Percentiles rank a stretch among this genome's conserved stretches.
Evolutionary conservation across 2,888 invertebrate genomes (phyloP).

Genomic region (Rhamphomyia laevipes): DNA sequence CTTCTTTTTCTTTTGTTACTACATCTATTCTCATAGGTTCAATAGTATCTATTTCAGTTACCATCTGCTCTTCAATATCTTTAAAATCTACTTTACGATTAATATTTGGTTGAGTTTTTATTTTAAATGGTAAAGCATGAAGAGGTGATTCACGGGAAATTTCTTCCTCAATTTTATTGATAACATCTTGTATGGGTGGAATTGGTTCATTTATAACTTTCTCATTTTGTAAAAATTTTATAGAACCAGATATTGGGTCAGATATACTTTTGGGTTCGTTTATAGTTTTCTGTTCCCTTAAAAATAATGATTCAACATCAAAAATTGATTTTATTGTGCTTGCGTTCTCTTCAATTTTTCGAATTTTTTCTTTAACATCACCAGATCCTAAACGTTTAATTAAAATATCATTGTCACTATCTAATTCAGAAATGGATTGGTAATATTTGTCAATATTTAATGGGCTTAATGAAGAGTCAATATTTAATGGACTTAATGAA

Average conservation of each 20-base stretch:
- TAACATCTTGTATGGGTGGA: slow-evolving; percentile 28
- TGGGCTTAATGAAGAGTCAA: slow-evolving; percentile 40
- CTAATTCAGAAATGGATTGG: slow-evolving; percentile 8
- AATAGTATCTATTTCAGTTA: background rate
- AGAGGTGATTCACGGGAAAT: background rate
- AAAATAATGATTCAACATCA: too few species aligned
- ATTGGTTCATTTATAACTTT: slow-evolving; percentile 16
- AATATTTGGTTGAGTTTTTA: background rate
- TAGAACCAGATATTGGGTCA: background rate
- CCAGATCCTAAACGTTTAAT: slow-evolving; percentile 25
- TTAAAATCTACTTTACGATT: background rate
- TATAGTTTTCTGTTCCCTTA: background rate
- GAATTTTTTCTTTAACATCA: slow-evolving; percentile 45
- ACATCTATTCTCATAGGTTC: too few species aligned
- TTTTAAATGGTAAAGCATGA: background rate
- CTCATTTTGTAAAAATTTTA: slow-evolving; percentile 7
- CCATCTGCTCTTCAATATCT: slow-evolving; percentile 12
- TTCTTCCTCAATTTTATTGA: slow-evolving; percentile 23
- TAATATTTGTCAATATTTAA: slow-evolving; percentile 31
- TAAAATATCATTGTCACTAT: background rate
- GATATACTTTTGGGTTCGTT: background rate
- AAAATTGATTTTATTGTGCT: background rate
- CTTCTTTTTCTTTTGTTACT: too few species aligned
- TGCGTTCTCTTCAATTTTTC: slow-evolving; percentile 41
- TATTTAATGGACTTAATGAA: slow-evolving; percentile 41